Base-by-base conservation (phyloP, 2,113 vertebrate species). In the Sminthopsis crassicaudata region DNA sequence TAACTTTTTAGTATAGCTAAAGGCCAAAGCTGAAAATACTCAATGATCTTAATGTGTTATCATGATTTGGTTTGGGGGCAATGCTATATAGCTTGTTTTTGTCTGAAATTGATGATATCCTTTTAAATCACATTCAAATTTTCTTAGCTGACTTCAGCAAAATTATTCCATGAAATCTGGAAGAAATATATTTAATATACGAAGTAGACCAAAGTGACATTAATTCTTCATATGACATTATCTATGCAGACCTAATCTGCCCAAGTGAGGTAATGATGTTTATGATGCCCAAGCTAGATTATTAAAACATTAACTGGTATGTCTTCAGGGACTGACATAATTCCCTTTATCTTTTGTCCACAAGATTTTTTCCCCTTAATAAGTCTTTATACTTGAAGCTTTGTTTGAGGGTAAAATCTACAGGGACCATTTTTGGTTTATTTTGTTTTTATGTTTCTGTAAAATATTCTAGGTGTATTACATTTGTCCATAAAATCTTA, bases 1-100 rank as follows among this genome's bases (percentile, higher is more conserved):
- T 91, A 48, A 36, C 46, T 93, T 93, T 93, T 89, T 96, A 67
- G 2, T 67, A n/a, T 36, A 95, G 90, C 94, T 93, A 36, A 91
- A 90, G 89, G 95, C 97, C 42, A 93, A 93, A 84, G 60, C 50
- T 90, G 91, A 27, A 51, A 93, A 36, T 9, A 0, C 22, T 90
- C 27, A 30, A 48, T 36, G 8, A 94, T 4, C 3, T 24, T 30
- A 8, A 46, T 53, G 42, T 89, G 76, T 51, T 92, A 42, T 2
- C 50, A 16, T 10, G 89, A 84, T 67, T n/a, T n/a, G 46, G 30
- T 8, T 26, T 50, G 91, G 27, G 60, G 8, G 48, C 14, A 52
- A 16, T 1, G 8, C 84, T 23, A 27, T 11, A 23, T 16, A 46
- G 84, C 91, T 76, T 94, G 93, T 19, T 88, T 19, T n/a, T 46